A percentile compares a stretch with the other conserved stretches of the same genome.
Evolutionary conservation across 92 coral and sea anemone species (phyloP).

Genomic region (Plumapathes pennacea): DNA sequence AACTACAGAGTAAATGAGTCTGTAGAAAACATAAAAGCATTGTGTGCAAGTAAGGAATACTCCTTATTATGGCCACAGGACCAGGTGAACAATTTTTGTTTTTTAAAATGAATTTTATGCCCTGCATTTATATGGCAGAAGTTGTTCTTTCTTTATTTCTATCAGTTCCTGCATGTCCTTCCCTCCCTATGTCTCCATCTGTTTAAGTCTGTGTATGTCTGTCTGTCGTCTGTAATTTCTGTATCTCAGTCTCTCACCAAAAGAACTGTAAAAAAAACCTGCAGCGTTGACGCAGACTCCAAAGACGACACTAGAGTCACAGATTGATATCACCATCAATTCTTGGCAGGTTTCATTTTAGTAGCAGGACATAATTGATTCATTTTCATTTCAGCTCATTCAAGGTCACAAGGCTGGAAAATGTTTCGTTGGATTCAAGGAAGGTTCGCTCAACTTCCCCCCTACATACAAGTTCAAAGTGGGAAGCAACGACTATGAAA

Average conservation of each 20-base stretch:
- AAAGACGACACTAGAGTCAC: too few species aligned
- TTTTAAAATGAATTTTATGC: too few species aligned
- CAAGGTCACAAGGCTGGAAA: conserved; percentile 57
- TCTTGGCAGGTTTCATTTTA: background rate
- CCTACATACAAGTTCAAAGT: conserved; percentile 92
- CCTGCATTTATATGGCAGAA: too few species aligned
- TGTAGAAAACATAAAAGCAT: conserved; percentile 76
- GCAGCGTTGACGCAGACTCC: too few species aligned
- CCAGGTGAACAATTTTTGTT: conserved; percentile 46
- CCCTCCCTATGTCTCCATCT: too few species aligned
- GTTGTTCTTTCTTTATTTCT: too few species aligned
- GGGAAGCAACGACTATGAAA: conserved; percentile 91
- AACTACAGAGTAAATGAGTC: conserved; percentile 97
- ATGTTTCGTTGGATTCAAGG: conserved; percentile 79
- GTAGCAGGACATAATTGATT: background rate
- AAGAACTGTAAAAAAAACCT: too few species aligned
- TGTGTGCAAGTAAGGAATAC: conserved; percentile 71
- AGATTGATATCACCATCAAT: too few species aligned
- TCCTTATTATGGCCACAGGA: conserved; percentile 79
- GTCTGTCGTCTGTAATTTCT: too few species aligned
- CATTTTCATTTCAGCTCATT: conserved; percentile 41
- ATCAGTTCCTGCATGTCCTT: too few species aligned
- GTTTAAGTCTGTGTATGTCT: too few species aligned
- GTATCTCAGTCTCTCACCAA: too few species aligned
- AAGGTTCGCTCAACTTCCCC: conserved; percentile 75